Conservation (phyloP, 2,797 vertebrate genomes). For the Cyprinella venusta region DNA sequence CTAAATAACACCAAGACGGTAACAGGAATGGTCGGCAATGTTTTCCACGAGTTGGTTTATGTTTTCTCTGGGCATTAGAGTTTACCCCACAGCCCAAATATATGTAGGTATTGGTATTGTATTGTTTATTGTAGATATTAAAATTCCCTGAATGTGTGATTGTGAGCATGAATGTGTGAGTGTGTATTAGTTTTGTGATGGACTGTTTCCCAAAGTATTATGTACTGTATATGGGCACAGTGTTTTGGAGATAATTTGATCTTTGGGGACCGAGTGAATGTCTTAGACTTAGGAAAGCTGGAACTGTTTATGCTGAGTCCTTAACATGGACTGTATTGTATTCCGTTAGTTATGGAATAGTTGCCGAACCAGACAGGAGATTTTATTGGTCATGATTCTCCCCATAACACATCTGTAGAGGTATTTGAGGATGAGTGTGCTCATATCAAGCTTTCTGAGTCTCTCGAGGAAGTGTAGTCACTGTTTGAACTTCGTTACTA, state of each 20-base stretch:
- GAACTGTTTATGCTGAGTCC: not conserved
- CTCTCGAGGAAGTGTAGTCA: not conserved
- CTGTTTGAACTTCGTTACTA: not conserved
- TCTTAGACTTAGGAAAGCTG: not conserved
- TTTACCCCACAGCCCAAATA: not conserved
- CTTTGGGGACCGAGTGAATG: not conserved
- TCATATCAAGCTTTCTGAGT: not conserved
- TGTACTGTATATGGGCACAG: not conserved
- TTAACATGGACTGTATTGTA: not conserved
- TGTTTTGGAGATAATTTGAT: not conserved
- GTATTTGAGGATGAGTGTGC: not conserved
- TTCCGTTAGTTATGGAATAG: not conserved
- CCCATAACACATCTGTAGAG: not conserved
- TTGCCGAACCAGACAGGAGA: not conserved
- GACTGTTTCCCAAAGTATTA: not conserved
- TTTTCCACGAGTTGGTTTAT: not conserved
- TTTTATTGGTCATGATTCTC: not conserved
- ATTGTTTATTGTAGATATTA: not conserved
- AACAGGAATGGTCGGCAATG: not conserved
- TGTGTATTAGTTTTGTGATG: not conserved
- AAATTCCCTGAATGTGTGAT: not conserved
- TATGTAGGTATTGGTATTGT: not conserved
- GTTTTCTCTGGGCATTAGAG: not conserved
- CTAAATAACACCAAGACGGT: not conserved
- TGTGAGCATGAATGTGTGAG: not conserved